Evolutionary conservation across 2,113 vertebrate genomes (phyloP), one percentile per base, ranked within the genome.

Genomic region (Eretmochelys imbricata): DNA sequence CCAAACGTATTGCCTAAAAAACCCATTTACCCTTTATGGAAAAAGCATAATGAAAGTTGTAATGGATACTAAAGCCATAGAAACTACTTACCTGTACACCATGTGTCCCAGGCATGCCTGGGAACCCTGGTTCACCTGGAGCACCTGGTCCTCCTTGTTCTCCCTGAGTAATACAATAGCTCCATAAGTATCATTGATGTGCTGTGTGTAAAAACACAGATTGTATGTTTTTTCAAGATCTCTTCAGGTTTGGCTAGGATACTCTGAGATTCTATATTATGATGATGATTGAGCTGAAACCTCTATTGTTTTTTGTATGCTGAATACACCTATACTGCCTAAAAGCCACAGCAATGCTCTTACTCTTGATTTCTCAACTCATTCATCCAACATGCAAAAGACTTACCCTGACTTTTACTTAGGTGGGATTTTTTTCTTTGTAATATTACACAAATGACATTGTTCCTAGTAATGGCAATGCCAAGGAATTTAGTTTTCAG

Each of bases 111-210:
- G 99, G 99, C 93, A 99, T 98, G 72, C 99, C 99, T 48, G 98
- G 98, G 93, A 99, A 99, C 91, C 99, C 99, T 65, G 99, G 99
- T 91, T 99, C 98, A 85, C 99, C 99, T 83, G 98, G 95, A 54
- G 76, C 69, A 65, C 99, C 99, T 35, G 97, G 95, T 69, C 97
- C 89, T 89, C 99, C 99, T 95, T 95, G 54, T 84, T 98, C 98
- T 93, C 99, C 99, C 99, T 99, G 93, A 69, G 19, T 57, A 94
- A 97, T 57, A 97, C 10, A 98, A 91, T 38, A 97, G 85, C 72
- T 90, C 78, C 80, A 46, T 92, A 48, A 89, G 83, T 59, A 84
- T 97, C 50, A 85, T 35, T 90, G 78, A 94, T 10, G 11, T 82
- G 80, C 12, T 51, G 11, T 29, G 75, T 75, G 49, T 80, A 82